A percentile compares a stretch with the other conserved stretches of the same genome.
Evolutionary conservation across 2,797 vertebrate species (phyloP).

Genomic region (Acanthiza pusilla): DNA sequence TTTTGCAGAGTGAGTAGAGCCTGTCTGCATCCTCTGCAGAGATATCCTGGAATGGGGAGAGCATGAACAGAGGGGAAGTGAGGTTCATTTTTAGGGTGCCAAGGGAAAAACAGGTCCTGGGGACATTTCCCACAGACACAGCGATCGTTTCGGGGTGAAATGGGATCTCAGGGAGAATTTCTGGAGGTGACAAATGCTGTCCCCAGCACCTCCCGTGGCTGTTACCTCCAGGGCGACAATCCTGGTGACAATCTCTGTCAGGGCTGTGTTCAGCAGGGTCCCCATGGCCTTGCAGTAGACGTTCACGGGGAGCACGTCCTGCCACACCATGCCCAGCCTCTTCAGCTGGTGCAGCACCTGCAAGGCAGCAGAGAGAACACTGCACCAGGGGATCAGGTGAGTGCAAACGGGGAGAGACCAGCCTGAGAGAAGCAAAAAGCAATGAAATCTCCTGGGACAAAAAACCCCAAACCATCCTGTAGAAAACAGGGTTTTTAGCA

Average conservation of each 20-base stretch:
- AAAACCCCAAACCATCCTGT: accelerated
- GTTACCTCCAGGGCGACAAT: slow-evolving; percentile 90
- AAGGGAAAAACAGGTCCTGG: accelerated
- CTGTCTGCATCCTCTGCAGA: slow-evolving; percentile 91
- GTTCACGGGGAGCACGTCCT: slow-evolving; percentile 90
- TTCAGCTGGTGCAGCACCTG: slow-evolving; percentile 94
- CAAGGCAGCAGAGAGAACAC: background rate
- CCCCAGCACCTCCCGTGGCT: background rate
- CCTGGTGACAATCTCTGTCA: slow-evolving; percentile 84
- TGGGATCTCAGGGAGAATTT: background rate
- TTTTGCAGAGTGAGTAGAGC: slow-evolving; percentile 86
- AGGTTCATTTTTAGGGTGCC: accelerated
- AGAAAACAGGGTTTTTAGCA: background rate
- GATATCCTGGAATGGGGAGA: slow-evolving; percentile 82
- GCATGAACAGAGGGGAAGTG: background rate
- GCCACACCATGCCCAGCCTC: slow-evolving; percentile 92
- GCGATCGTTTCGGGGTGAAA: accelerated
- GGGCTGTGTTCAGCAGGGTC: slow-evolving; percentile 86
- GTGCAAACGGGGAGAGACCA: accelerated
- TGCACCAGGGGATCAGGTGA: accelerated
- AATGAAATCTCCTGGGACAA: background rate
- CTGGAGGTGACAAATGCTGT: background rate
- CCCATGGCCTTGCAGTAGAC: slow-evolving; percentile 96
- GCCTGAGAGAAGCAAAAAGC: no score
- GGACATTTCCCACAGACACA: accelerated